phyloP scores from a whole-genome alignment of 2,797 vertebrate genomes.

The Pseudocheirus occidentalis region DNA sequence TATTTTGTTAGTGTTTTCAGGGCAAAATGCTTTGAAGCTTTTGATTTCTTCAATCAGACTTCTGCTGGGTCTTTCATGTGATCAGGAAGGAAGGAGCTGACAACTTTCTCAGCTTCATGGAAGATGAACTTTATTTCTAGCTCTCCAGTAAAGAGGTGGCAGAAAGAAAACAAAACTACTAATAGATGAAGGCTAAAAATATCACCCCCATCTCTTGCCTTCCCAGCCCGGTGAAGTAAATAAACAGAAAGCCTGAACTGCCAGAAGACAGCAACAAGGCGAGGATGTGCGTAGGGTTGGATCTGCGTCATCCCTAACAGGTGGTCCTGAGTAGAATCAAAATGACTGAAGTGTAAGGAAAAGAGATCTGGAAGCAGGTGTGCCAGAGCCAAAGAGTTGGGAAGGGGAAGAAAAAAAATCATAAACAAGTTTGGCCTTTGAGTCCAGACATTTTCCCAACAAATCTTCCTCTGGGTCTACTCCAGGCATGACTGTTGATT shows the following conservation, averaged over 20 bases:
- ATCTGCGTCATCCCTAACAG: conserved; percentile 55
- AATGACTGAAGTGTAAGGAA: conserved; percentile 53
- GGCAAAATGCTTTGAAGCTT: conserved; percentile 36
- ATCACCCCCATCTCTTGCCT: conserved; percentile 65
- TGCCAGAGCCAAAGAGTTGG: conserved; percentile 46
- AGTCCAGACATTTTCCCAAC: conserved; percentile 70
- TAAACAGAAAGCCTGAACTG: conserved; percentile 58
- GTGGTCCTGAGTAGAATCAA: conserved; percentile 52
- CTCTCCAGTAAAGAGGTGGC: conserved; percentile 83
- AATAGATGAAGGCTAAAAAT: conserved; percentile 85
- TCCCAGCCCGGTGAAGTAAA: conserved; percentile 49
- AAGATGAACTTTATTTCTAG: conserved; percentile 83
- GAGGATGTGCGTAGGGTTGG: conserved; percentile 44
- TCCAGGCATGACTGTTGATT: conserved; percentile 35
- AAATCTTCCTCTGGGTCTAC: conserved; percentile 55
- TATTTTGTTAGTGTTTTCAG: neutral
- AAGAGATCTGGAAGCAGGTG: conserved; percentile 76
- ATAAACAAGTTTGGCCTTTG: conserved; percentile 43
- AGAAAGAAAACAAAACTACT: conserved; percentile 83
- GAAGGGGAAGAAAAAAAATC: conserved; percentile 57
- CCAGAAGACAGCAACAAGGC: conserved; percentile 70
- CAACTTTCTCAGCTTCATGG: conserved; percentile 86
- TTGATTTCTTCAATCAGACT: conserved; percentile 44
- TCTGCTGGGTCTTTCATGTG: conserved; percentile 80
- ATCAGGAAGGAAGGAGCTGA: conserved; percentile 86